Evolutionary conservation across 2,888 invertebrate genomes (phyloP), one percentile per base, ranked within the genome.

Genomic region (Erebia aethiops): DNA sequence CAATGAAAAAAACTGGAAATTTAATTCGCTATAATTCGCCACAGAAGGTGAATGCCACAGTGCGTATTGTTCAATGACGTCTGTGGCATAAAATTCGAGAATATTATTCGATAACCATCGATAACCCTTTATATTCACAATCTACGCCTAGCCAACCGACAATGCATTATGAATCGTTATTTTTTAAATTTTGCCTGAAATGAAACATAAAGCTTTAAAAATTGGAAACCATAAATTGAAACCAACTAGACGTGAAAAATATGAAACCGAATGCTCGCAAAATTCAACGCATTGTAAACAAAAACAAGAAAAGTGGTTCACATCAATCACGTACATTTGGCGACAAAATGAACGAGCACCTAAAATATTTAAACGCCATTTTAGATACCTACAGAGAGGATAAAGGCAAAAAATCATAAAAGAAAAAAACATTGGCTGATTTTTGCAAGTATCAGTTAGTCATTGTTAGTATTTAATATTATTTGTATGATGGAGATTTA

Each of bases 251-350:
- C 41, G 18, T 43, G n/a, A 64, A 66, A 56, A 54, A 66, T 21
- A 46, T 66, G 26, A 10, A 56, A 66, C 16, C 7, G 21, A 16
- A 18, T 56, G 43, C 18, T 43, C 1, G 43, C 43, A 46, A 66
- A 65, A 57, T 66, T 43, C 66, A 46, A 43, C 41, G 46, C 56
- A 43, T 18, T 70, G 65, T 60, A 65, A 62, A 66, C 66, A 66
- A 66, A 54, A 65, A 10, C 13, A 52, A 61, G 69, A 74, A 77
- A 80, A 79, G 79, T 76, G 77, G 21, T 46, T 41, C 70, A 70
- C 75, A 78, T 79, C 74, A 78, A 76, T 79, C 79, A 78, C 77
- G 78, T 76, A 75, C 71, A 77, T 76, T 76, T 72, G 72, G 75
- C 74, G 74, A 72, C 75, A 76, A 74, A 52, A 75, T 74, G 71